Evolutionary conservation across 1,140 invertebrate genomes (phyloP).

Genomic region (Megathymus violae): DNA sequence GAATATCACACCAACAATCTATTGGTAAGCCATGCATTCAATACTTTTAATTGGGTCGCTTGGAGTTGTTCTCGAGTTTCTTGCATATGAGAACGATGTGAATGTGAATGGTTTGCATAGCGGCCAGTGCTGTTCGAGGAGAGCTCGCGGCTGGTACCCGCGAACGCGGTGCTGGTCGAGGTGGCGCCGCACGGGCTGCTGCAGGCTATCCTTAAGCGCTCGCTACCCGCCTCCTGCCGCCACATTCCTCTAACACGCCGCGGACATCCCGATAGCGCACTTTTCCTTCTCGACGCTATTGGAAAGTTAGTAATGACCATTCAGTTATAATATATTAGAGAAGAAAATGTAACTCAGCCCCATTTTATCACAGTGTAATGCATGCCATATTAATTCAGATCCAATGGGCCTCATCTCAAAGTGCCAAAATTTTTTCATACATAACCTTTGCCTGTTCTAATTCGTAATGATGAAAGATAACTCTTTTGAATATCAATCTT

Average conservation of each 20-base stretch:
- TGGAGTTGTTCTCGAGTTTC: no score
- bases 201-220: conserved; percentile 88
- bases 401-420: conserved; percentile 4
- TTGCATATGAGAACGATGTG: neutral
- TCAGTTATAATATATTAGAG: neutral
- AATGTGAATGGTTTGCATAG: conserved; percentile 39
- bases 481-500: no score
- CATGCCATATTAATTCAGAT: no score
- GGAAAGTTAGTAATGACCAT: conserved; percentile 84
- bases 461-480: no score
- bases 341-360: no score
- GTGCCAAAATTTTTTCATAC: no score
- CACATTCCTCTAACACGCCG: conserved; percentile 92
- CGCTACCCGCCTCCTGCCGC: conserved; percentile 85
- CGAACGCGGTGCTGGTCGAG: conserved; percentile 90
- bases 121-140: conserved; percentile 94
- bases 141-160: conserved; percentile 89
- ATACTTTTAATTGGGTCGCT: neutral
- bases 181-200: conserved; percentile 93
- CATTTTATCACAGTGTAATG: no score
- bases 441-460: no score
- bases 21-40: conserved; percentile 66
- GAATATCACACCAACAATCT: conserved; percentile 97
- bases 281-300: conserved; percentile 87
- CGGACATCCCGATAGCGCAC: conserved; percentile 87